These are phyloP conservation scores for Pristionchus arcanus DNA, from an alignment of 2,888 invertebrate genomes.

Conservation along the genomic window DNA sequence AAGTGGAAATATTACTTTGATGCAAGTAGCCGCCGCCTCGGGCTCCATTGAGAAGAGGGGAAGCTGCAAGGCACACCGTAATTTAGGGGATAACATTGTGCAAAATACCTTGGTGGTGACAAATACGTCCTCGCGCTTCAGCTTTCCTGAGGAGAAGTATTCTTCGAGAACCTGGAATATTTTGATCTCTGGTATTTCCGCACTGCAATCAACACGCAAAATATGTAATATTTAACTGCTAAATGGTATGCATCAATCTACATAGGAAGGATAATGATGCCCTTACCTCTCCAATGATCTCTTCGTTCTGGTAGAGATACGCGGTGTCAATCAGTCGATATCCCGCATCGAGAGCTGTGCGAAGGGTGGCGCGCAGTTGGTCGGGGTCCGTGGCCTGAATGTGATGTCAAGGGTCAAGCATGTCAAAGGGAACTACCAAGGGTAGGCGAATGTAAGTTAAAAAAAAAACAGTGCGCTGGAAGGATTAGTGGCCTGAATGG, in stretches of 20 bases:
- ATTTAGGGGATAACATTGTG: not conserved
- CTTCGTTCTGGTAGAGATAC: constrained; percentile 87
- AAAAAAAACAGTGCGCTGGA: too few species aligned
- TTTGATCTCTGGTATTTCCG: not conserved
- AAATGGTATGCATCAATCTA: not conserved
- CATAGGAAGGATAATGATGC: too few species aligned
- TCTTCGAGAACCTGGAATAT: constrained; percentile 73
- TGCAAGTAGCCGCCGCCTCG: constrained; percentile 61
- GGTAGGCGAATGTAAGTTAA: too few species aligned
- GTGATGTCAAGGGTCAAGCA: not conserved
- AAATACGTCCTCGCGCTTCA: constrained; percentile 81
- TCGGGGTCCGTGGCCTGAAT: constrained; percentile 62
- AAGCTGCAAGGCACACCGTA: constrained; percentile 57
- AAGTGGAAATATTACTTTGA: constrained; percentile 25
- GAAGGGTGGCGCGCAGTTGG: constrained; percentile 65
- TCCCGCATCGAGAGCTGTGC: constrained; percentile 75
- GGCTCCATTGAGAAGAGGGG: constrained; percentile 68
- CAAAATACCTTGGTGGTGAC: constrained; percentile 70
- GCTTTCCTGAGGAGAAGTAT: constrained; percentile 67
- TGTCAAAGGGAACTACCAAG: too few species aligned
- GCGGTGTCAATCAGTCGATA: constrained; percentile 85
- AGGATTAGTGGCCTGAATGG: too few species aligned
- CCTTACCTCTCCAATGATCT: constrained; percentile 83
- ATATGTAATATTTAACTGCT: constrained; percentile 28
- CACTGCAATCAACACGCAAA: not conserved